These are phyloP conservation scores for Harpegnathos saltator DNA, from an alignment of 1,140 invertebrate species.

Conservation along the genomic window DNA sequence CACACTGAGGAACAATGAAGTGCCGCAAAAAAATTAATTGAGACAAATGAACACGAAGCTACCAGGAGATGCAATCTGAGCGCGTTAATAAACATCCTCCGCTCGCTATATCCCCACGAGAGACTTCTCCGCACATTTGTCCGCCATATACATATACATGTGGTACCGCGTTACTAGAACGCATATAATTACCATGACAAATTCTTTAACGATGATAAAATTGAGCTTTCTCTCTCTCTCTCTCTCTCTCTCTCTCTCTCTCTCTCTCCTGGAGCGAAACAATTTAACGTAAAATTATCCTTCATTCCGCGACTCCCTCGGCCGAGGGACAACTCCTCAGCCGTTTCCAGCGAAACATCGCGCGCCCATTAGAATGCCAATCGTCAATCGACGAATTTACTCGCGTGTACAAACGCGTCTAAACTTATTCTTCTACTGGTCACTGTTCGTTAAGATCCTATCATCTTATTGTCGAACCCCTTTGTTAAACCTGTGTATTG, in stretches of 20 bases:
- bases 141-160: background rate
- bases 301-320: background rate
- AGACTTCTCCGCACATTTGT: slow-evolving; percentile 4
- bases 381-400: background rate
- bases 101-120: slow-evolving; percentile 17
- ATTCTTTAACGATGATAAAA: slow-evolving; percentile 32
- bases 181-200: slow-evolving; percentile 6
- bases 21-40: slow-evolving; percentile 46
- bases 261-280: too few species aligned
- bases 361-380: too few species aligned
- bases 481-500: slow-evolving; percentile 5
- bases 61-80: slow-evolving; percentile 41
- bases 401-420: background rate
- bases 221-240: background rate
- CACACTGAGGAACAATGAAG: slow-evolving; percentile 33
- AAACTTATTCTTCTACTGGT: background rate
- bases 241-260: too few species aligned
- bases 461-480: background rate
- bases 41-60: slow-evolving; percentile 43
- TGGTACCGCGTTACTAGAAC: slow-evolving; percentile 13
- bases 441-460: background rate
- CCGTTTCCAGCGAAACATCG: too few species aligned
- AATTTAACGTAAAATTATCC: background rate
- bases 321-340: too few species aligned
- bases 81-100: slow-evolving; percentile 38